Percentiles rank a stretch among this genome's conserved stretches.
Evolutionary conservation across 2,888 invertebrate genomes (phyloP).

Genomic region (Acrobasis repandana): DNA sequence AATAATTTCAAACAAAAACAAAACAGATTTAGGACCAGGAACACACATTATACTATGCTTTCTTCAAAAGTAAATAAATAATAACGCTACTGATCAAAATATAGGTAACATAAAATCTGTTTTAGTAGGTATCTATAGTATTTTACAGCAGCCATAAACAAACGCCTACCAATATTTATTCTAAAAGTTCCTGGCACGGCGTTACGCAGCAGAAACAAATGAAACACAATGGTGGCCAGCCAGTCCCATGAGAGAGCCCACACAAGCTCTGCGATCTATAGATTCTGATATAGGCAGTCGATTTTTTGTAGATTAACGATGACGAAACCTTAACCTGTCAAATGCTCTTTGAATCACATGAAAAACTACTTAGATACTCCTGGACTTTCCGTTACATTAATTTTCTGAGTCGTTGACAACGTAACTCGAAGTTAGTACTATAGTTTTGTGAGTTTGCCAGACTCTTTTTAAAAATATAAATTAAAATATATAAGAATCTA

Average conservation of each 20-base stretch:
- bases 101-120: too few species aligned
- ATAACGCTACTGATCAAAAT: too few species aligned
- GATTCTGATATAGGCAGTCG: not conserved
- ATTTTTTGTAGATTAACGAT: conserved; percentile 17
- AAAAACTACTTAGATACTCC: conserved; percentile 5
- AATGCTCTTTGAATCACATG: conserved; percentile 11
- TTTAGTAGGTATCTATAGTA: too few species aligned
- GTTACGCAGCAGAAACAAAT: conserved; percentile 22
- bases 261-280: conserved; percentile 12
- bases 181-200: not conserved
- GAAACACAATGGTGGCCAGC: not conserved
- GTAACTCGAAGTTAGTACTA: not conserved
- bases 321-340: conserved; percentile 8
- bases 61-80: too few species aligned
- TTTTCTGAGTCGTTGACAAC: conserved; percentile 10
- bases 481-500: too few species aligned
- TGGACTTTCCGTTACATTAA: conserved; percentile 8
- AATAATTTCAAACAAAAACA: too few species aligned
- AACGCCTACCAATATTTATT: not conserved
- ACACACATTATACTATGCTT: too few species aligned
- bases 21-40: too few species aligned
- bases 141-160: conserved; percentile 4
- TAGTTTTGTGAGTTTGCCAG: not conserved
- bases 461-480: too few species aligned
- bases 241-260: conserved; percentile 20